phyloP scores from a whole-genome alignment of 2,797 vertebrate species.

The Pipistrellus pygmaeus region DNA sequence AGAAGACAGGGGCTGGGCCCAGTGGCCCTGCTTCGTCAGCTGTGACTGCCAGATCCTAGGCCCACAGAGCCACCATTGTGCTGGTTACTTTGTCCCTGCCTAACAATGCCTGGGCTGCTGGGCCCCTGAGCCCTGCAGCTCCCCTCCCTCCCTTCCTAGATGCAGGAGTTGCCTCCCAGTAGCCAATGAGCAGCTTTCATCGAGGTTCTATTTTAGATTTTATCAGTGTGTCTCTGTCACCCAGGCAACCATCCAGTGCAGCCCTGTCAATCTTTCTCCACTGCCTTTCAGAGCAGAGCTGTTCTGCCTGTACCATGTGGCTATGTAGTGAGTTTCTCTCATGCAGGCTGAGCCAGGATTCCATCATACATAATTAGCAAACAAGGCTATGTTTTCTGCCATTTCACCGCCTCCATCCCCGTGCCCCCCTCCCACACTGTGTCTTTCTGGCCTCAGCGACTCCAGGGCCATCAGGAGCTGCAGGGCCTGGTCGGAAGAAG shows the following conservation, averaged over 20 bases:
- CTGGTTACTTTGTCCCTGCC: neutral
- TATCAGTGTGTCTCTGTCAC: constrained; percentile 87
- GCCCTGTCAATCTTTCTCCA: constrained; percentile 86
- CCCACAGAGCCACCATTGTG: neutral
- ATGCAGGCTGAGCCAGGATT: constrained; percentile 85
- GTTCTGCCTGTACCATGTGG: constrained; percentile 88
- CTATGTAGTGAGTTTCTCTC: constrained; percentile 86
- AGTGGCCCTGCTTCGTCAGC: neutral
- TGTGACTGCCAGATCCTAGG: neutral
- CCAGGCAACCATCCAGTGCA: constrained; percentile 87
- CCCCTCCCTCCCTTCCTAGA: neutral
- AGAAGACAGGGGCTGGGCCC: neutral
- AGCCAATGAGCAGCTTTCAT: constrained; percentile 86
- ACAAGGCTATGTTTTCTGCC: constrained; percentile 73
- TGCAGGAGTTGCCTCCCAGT: constrained; percentile 49
- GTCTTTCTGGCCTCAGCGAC: constrained; percentile 68
- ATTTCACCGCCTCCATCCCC: neutral
- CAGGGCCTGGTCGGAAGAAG: neutral
- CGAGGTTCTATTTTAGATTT: constrained; percentile 86
- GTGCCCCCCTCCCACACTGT: neutral
- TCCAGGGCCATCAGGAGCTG: constrained; percentile 57
- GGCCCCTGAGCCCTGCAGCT: neutral
- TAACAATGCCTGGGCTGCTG: constrained; percentile 23
- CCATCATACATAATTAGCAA: constrained; percentile 89
- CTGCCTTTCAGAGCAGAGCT: constrained; percentile 84